phyloP scores from a whole-genome alignment of 2,797 vertebrate species.

The Hybognathus amarus region DNA sequence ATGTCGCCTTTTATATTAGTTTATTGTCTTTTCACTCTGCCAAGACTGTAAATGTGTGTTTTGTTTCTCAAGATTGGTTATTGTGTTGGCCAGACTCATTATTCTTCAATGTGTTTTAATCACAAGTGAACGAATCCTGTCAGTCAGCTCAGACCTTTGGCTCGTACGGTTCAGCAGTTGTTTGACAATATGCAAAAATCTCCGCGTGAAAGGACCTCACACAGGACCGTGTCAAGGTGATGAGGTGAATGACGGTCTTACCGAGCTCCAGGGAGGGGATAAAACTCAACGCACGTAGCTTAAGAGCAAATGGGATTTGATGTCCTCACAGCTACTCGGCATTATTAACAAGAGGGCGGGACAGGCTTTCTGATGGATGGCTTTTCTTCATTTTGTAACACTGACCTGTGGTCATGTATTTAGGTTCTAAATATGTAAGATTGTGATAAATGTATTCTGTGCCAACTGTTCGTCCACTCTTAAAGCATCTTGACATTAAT shows the following conservation, averaged over 20 bases:
- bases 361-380: constrained; percentile 40
- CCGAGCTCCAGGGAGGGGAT: constrained; percentile 49
- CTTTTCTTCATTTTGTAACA: neutral
- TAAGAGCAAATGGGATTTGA: constrained; percentile 55
- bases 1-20: constrained; percentile 12
- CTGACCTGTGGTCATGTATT: constrained; percentile 22
- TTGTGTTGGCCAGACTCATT: constrained; percentile 46
- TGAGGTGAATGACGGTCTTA: constrained; percentile 55
- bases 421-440: neutral
- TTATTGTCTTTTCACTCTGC: neutral
- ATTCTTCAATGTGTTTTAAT: constrained; percentile 59
- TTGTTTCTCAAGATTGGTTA: constrained; percentile 25
- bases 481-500: constrained; percentile 38
- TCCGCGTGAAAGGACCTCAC: constrained; percentile 51
- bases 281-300: constrained; percentile 57
- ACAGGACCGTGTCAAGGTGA: constrained; percentile 57
- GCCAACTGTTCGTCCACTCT: constrained; percentile 11
- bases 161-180: constrained; percentile 53
- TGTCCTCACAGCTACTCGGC: constrained; percentile 51
- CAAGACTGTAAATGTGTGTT: constrained; percentile 36
- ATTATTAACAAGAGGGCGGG: constrained; percentile 51
- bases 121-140: constrained; percentile 58
- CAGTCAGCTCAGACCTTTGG: constrained; percentile 56
- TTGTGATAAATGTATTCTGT: constrained; percentile 16
- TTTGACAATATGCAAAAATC: constrained; percentile 59